Base-by-base conservation (phyloP, 2,888 invertebrate species). In the Sabatieria punctata region DNA sequence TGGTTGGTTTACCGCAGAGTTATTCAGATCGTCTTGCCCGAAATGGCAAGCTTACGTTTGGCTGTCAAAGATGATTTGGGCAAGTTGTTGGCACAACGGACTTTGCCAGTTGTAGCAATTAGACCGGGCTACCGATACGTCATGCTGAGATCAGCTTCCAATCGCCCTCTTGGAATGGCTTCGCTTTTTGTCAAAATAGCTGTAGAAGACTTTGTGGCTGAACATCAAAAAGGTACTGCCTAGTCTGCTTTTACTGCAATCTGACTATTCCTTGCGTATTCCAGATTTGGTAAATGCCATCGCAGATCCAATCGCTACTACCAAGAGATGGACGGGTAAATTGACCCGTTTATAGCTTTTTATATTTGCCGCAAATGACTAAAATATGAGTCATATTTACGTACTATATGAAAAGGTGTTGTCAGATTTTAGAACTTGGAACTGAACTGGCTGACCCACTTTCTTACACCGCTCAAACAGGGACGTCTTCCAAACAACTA, bases 281-380 rank as follows among this genome's bases (percentile, higher is more conserved):
- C 47, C 60, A 65, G 72, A 70, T 48, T 66, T 72, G 56, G 72
- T 72, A 11, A 68, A 67, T 48, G 91, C 93, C 15, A 68, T 93
- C 51, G 86, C 86, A 18, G 93, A 93, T 73, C 93, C 93, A 1
- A 91, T 93, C n/a, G n/a, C n/a, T n/a, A n/a, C n/a, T n/a, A n/a
- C n/a, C n/a, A n/a, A n/a, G n/a, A n/a, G n/a, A n/a, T n/a, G n/a
- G n/a, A n/a, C n/a, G n/a, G n/a, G n/a, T n/a, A n/a, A n/a, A n/a
- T n/a, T n/a, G n/a, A n/a, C n/a, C n/a, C n/a, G n/a, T n/a, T n/a
- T n/a, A n/a, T n/a, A n/a, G n/a, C n/a, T n/a, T n/a, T n/a, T n/a
- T n/a, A n/a, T n/a, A n/a, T n/a, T n/a, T n/a, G n/a, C n/a, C n/a
- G n/a, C n/a, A n/a, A n/a, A n/a, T n/a, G n/a, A n/a, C n/a, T n/a